phyloP scores from a whole-genome alignment of 2,113 vertebrate species.

The Galeopterus variegatus region DNA sequence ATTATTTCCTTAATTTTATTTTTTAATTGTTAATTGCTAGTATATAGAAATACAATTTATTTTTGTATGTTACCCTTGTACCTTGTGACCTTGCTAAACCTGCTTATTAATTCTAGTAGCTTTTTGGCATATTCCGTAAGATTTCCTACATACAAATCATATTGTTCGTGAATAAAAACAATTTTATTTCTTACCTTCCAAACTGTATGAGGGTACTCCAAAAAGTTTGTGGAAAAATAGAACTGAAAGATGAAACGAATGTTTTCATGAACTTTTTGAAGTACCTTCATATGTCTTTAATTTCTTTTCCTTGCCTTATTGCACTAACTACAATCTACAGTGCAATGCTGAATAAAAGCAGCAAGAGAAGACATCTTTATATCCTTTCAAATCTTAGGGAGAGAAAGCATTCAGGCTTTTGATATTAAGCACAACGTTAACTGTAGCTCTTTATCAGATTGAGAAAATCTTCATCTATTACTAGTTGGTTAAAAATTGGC shows the following conservation, averaged over 20 bases:
- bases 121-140: not conserved
- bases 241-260: too few relatives aligned
- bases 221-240: too few relatives aligned
- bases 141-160: not conserved
- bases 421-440: not conserved
- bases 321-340: not conserved
- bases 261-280: too few relatives aligned
- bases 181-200: not conserved
- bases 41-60: not conserved
- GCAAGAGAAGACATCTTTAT: not conserved
- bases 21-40: not conserved
- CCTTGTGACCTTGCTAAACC: not conserved
- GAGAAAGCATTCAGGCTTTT: not conserved
- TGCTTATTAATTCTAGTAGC: not conserved
- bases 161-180: not conserved
- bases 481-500: not conserved
- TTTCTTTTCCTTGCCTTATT: not conserved
- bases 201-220: not conserved
- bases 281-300: not conserved
- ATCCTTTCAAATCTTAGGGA: not conserved
- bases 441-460: not conserved
- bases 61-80: not conserved
- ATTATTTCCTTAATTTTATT: constrained; percentile 1
- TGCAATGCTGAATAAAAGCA: not conserved
- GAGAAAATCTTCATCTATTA: not conserved